These are phyloP conservation scores for Chiroxiphia lanceolata DNA, from an alignment of 2,797 vertebrate genomes.

Conservation along the genomic window DNA sequence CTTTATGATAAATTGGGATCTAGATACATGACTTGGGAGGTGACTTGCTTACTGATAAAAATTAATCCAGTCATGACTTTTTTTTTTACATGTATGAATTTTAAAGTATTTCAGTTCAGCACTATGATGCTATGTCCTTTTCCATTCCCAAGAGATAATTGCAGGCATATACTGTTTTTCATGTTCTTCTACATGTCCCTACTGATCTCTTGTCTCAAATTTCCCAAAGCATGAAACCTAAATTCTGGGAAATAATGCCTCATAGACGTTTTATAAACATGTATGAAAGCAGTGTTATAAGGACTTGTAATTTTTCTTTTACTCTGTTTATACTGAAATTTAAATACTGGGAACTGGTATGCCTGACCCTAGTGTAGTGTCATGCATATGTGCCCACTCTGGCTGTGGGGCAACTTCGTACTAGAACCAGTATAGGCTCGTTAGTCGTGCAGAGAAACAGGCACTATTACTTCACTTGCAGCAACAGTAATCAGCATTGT, in stretches of 20 bases:
- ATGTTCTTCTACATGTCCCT: neutral
- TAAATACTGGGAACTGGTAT: neutral
- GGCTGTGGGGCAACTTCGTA: neutral
- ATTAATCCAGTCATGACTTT: neutral
- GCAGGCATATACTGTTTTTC: neutral
- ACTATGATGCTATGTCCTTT: neutral
- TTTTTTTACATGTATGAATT: neutral
- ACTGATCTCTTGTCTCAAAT: neutral
- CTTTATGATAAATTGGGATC: neutral
- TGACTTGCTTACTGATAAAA: neutral
- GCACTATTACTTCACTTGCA: neutral
- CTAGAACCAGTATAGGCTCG: neutral
- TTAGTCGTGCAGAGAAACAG: neutral
- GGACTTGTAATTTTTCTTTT: neutral
- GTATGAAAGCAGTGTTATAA: neutral
- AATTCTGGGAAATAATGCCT: neutral
- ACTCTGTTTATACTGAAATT: neutral
- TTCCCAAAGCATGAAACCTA: neutral
- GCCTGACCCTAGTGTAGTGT: neutral
- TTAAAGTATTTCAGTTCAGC: neutral
- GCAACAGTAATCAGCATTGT: neutral
- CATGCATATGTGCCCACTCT: fast-evolving
- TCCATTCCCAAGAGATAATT: neutral
- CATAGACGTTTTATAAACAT: neutral
- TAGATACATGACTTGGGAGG: neutral